Evolutionary conservation across 2,888 invertebrate genomes (phyloP).

Genomic region (Trichopria drosophilae): DNA sequence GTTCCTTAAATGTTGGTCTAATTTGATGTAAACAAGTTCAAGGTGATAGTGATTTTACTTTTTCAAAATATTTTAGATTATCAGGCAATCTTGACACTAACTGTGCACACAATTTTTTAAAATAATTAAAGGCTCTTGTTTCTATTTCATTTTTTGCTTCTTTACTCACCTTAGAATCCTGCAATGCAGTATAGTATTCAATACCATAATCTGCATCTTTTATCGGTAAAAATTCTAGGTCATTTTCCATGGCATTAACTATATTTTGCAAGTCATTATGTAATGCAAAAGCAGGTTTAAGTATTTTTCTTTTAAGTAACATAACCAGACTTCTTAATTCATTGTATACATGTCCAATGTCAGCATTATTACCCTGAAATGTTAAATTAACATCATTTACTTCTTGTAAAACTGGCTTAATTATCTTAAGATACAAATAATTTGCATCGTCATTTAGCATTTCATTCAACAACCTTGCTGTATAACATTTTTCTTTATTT

Average conservation of each 20-base stretch:
- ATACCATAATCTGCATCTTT: constrained; percentile 16
- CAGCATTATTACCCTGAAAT: constrained; percentile 22
- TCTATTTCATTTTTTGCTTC: constrained; percentile 10
- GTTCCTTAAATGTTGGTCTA: constrained; percentile 10
- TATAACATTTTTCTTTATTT: constrained; percentile 32
- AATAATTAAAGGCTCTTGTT: constrained; percentile 17
- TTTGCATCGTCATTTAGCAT: constrained; percentile 31
- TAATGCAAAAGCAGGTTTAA: constrained; percentile 13
- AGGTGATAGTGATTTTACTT: constrained; percentile 15
- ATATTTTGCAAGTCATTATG: constrained; percentile 3
- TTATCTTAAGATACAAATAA: constrained; percentile 17
- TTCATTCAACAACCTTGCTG: constrained; percentile 27
- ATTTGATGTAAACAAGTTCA: constrained; percentile 10
- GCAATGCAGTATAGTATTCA: constrained; percentile 10
- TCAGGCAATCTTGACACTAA: constrained; percentile 15
- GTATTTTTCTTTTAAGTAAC: constrained; percentile 15
- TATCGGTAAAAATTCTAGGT: constrained; percentile 12
- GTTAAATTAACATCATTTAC: constrained; percentile 22
- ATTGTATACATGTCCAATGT: constrained; percentile 19
- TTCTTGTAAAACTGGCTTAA: constrained; percentile 25
- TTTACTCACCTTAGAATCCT: not conserved
- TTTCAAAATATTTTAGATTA: constrained; percentile 19
- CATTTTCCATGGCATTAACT: constrained; percentile 13
- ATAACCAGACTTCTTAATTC: constrained; percentile 15
- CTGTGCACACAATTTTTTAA: constrained; percentile 16